Conservation (phyloP, 2,797 vertebrate genomes). For the Geotrypetes seraphini region DNA sequence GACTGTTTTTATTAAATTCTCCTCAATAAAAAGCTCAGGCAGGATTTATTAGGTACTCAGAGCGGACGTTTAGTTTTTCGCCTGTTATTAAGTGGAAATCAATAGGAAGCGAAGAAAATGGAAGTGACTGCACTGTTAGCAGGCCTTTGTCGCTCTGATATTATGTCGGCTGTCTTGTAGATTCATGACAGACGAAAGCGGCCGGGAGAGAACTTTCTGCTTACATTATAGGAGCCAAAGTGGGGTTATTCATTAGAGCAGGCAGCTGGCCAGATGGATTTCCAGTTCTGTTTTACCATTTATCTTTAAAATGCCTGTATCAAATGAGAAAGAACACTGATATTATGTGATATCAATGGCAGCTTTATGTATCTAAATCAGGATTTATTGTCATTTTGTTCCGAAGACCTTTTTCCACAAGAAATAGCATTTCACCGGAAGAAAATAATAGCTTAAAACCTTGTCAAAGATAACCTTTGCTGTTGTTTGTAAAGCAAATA, state of each 20-base stretch:
- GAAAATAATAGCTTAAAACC: conserved; percentile 79
- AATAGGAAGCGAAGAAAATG: conserved; percentile 99
- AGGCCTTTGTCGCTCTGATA: conserved; percentile 98
- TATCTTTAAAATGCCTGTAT: conserved; percentile 94
- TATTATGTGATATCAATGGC: conserved; percentile 99
- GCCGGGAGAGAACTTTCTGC: conserved; percentile 95
- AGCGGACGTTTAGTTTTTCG: conserved; percentile 98
- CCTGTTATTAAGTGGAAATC: conserved; percentile 99
- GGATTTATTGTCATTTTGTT: conserved; percentile 99
- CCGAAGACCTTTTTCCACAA: conserved; percentile 87
- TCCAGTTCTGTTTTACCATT: conserved; percentile 97
- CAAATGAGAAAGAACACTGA: conserved; percentile 96
- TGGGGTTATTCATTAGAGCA: conserved; percentile 99
- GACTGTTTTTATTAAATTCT: conserved; percentile 99
- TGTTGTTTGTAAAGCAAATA: conserved; percentile 63
- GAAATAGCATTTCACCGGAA: conserved; percentile 82
- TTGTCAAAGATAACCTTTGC: conserved; percentile 76
- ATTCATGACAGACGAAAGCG: conserved; percentile 92
- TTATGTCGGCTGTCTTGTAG: conserved; percentile 98
- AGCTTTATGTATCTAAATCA: conserved; percentile 91
- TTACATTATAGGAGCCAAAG: conserved; percentile 99
- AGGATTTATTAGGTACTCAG: conserved; percentile 99
- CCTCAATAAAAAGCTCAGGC: conserved; percentile 99
- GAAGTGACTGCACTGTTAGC: conserved; percentile 90
- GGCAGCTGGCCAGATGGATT: conserved; percentile 98